Percentiles rank a stretch among this genome's conserved stretches.
phyloP scores from a whole-genome alignment of 2,888 invertebrate species.

The Elmis aenea region DNA sequence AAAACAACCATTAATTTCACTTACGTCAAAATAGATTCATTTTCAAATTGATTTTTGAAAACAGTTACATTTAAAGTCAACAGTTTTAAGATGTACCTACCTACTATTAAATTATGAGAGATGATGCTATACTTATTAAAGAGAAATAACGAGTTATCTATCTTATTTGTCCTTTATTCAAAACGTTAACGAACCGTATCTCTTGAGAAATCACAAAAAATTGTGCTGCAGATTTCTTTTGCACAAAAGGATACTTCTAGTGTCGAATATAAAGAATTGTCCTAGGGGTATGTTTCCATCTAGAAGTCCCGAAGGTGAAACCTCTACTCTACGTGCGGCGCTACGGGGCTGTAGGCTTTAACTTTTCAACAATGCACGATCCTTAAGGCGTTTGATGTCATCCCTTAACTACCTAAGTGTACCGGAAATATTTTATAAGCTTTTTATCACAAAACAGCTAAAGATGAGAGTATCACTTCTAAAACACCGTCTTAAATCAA shows the following conservation, averaged over 20 bases:
- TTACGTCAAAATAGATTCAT: too few relatives aligned
- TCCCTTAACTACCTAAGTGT: slow-evolving; percentile 24
- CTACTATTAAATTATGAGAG: too few relatives aligned
- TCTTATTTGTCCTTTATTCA: too few relatives aligned
- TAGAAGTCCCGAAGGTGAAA: slow-evolving; percentile 26
- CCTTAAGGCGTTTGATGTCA: slow-evolving; percentile 26
- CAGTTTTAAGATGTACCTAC: too few relatives aligned
- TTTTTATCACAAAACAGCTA: slow-evolving; percentile 22
- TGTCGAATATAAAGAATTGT: slow-evolving; percentile 25
- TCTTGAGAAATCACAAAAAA: not conserved
- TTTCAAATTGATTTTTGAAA: too few relatives aligned
- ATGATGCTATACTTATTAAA: too few relatives aligned
- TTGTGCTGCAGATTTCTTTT: not conserved
- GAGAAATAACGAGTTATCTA: too few relatives aligned
- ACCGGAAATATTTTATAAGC: slow-evolving; percentile 26
- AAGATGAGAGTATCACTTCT: not conserved
- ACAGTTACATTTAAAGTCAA: too few relatives aligned
- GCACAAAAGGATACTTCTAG: slow-evolving; percentile 4
- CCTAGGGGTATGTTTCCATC: slow-evolving; percentile 27
- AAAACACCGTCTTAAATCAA: too few relatives aligned
- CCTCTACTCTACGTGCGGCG: slow-evolving; percentile 21
- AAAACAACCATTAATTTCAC: too few relatives aligned
- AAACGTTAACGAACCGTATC: too few relatives aligned
- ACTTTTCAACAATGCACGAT: slow-evolving; percentile 27
- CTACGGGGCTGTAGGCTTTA: slow-evolving; percentile 20